Percentiles rank a stretch among this genome's conserved stretches.
Evolutionary conservation across 2,888 invertebrate species (phyloP).

Genomic region (Phyllotreta striolata): DNA sequence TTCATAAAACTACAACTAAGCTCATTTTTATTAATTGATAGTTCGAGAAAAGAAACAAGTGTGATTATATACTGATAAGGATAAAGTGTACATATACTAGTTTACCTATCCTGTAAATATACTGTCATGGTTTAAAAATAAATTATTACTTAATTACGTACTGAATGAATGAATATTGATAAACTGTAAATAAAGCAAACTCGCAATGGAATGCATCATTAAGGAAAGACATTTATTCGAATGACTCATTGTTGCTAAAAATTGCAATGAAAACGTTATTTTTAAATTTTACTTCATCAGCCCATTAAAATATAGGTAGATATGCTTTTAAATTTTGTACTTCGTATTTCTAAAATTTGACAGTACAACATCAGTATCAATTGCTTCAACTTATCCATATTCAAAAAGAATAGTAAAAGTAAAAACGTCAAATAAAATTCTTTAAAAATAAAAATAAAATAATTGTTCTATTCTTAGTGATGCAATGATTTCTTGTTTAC

Average conservation of each 20-base stretch:
- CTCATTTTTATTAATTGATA: constrained; percentile 49
- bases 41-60: constrained; percentile 54
- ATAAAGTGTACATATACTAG: constrained; percentile 55
- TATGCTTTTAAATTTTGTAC: too few relatives aligned
- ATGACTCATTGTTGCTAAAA: constrained; percentile 1
- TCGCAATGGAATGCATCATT: constrained; percentile 28
- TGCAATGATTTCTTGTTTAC: constrained; percentile 34
- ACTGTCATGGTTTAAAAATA: constrained; percentile 53
- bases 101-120: constrained; percentile 58
- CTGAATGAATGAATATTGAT: constrained; percentile 52
- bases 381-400: too few relatives aligned
- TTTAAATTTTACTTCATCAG: background rate
- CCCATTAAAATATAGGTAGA: too few relatives aligned
- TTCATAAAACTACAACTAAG: constrained; percentile 47
- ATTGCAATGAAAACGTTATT: background rate
- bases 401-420: too few relatives aligned
- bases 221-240: constrained; percentile 10
- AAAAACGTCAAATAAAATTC: too few relatives aligned
- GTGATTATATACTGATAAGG: constrained; percentile 55
- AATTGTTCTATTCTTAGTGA: constrained; percentile 1
- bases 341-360: too few relatives aligned
- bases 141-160: constrained; percentile 53
- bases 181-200: constrained; percentile 48
- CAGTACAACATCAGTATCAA: too few relatives aligned
- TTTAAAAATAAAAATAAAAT: too few relatives aligned